Evolutionary conservation across 2,888 invertebrate genomes (phyloP).

Genomic region (Blastobasis adustella): DNA sequence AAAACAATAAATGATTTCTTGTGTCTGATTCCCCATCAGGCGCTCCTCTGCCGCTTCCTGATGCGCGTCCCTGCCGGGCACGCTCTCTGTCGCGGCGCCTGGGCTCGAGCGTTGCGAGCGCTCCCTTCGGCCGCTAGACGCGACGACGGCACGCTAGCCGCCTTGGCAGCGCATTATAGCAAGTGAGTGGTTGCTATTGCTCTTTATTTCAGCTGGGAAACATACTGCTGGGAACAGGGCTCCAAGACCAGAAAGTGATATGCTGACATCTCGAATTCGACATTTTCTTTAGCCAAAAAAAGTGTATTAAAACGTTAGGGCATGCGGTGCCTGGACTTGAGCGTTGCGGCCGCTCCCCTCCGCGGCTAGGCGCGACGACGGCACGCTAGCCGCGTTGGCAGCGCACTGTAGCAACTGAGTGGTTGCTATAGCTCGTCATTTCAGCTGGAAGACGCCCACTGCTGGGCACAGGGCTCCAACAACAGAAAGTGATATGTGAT

Average conservation of each 20-base stretch:
- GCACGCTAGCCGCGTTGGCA: constrained; percentile 69
- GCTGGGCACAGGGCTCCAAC: too few species aligned
- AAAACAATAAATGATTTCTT: too few species aligned
- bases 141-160: constrained; percentile 70
- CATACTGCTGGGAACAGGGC: too few species aligned
- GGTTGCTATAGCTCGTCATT: background rate
- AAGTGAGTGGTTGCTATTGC: constrained; percentile 49
- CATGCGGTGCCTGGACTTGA: too few species aligned
- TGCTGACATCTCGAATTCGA: too few species aligned
- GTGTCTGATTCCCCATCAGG: constrained; percentile 47
- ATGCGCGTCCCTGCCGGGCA: constrained; percentile 70
- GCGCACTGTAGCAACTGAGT: constrained; percentile 75
- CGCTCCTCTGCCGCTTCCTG: constrained; percentile 79
- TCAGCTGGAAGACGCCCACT: background rate
- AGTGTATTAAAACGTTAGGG: too few species aligned
- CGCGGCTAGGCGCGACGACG: constrained; percentile 75
- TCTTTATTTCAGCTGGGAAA: background rate
- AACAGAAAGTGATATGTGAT: too few species aligned
- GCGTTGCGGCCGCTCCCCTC: constrained; percentile 74
- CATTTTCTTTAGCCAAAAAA: too few species aligned
- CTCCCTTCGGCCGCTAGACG: constrained; percentile 74
- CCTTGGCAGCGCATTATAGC: constrained; percentile 74
- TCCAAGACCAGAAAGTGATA: too few species aligned
- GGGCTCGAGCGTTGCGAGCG: constrained; percentile 76
- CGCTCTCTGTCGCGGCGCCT: constrained; percentile 70